Conservation (phyloP, 2,797 vertebrate species). For the Siniperca undulata region DNA sequence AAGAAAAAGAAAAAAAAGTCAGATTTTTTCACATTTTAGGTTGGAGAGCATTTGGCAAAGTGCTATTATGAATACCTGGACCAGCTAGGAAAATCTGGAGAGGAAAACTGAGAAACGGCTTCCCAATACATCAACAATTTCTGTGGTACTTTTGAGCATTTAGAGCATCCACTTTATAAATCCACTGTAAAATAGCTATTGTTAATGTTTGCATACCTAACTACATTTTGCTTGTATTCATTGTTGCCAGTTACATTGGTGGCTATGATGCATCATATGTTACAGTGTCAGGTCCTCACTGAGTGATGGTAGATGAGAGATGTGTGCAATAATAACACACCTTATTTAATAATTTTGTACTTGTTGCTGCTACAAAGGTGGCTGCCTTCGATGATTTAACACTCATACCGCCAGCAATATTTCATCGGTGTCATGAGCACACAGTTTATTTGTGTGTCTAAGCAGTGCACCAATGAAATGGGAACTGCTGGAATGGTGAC, state of each 20-base stretch:
- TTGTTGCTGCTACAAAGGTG: conserved; percentile 30
- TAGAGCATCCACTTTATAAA: not conserved
- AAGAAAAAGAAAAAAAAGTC: not conserved
- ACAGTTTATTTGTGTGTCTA: conserved; percentile 42
- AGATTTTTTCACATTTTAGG: not conserved
- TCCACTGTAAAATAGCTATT: not conserved
- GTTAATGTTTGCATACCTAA: not conserved
- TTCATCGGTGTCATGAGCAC: conserved; percentile 58
- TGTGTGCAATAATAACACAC: conserved; percentile 30
- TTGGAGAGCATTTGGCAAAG: not conserved
- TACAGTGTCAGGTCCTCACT: conserved; percentile 8
- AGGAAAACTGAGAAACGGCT: not conserved
- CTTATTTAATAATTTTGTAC: conserved; percentile 25
- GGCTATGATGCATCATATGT: not conserved
- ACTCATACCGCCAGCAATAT: conserved; percentile 54
- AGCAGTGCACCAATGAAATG: conserved; percentile 41
- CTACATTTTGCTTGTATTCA: not conserved
- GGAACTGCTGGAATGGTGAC: conserved; percentile 31
- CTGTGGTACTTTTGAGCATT: not conserved
- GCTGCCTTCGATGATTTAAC: conserved; percentile 65
- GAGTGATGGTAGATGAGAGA: conserved; percentile 52
- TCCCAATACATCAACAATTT: not conserved
- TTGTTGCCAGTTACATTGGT: conserved; percentile 11
- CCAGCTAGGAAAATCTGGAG: not conserved
- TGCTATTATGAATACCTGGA: not conserved